A percentile compares a stretch with the other conserved stretches of the same genome.
Conservation (phyloP, 1,140 invertebrate genomes). For the Araneus ventricosus region DNA sequence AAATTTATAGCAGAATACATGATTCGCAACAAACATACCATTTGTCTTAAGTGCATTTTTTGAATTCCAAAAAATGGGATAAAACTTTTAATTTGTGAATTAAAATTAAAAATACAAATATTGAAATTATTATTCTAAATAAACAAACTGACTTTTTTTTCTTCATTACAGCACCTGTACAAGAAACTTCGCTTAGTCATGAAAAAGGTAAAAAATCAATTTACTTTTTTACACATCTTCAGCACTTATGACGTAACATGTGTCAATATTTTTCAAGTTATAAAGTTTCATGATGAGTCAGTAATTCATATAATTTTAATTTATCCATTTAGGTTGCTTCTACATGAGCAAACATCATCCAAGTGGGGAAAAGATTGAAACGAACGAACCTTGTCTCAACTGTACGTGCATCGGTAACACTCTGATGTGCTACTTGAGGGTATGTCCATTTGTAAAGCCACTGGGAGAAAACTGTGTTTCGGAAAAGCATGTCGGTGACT, state of each 20-base stretch:
- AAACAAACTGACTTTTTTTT: not conserved
- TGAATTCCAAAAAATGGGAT: no score
- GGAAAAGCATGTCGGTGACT: conserved; percentile 93
- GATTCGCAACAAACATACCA: no score
- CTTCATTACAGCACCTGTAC: conserved; percentile 56
- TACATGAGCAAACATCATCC: conserved; percentile 96
- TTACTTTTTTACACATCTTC: not conserved
- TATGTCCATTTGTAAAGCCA: conserved; percentile 95
- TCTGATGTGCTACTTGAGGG: conserved; percentile 94
- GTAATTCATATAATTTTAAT: not conserved
- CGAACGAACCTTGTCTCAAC: conserved; percentile 96
- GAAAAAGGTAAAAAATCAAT: conserved; percentile 39
- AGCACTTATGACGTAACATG: no score
- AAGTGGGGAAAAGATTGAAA: conserved; percentile 94
- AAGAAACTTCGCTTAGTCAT: conserved; percentile 40
- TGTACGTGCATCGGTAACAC: conserved; percentile 96
- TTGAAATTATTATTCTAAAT: no score
- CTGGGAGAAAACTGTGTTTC: conserved; percentile 94
- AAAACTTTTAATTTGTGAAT: no score
- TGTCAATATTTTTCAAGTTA: no score
- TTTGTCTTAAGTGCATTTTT: no score
- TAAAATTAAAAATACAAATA: no score
- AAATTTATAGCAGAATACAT: no score
- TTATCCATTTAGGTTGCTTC: conserved; percentile 86
- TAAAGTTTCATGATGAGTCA: not conserved